Base-by-base conservation (phyloP, 2,797 vertebrate species). In the Gymnothorax javanicus region DNA sequence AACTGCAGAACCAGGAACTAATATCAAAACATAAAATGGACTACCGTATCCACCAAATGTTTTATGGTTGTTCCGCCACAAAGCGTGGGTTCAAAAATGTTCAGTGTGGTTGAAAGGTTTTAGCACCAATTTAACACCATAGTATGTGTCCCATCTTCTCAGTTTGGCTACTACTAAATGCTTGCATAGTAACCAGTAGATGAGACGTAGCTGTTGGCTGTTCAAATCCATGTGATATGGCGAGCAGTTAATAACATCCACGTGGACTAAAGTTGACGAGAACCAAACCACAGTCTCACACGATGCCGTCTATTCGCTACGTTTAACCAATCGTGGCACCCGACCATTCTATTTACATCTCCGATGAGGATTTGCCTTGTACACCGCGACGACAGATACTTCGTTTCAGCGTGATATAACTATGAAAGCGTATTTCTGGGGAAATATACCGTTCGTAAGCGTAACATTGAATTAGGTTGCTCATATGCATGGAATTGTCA, bases 241-340 rank as follows among this genome's bases (percentile, higher is more conserved):
- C 11, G 58, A 33, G 59, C 33, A 83, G 81, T 73, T 33, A 58
- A 33, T 50, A 50, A 62, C 57, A 57, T 86, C 85, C 87, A 88
- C 87, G 87, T 88, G 85, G 82, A 75, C 33, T 83, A 85, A 33
- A 84, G 62, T 6, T 64, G 23, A 6, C 2, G 12, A 60, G 59
- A 60, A 6, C 0, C 23, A 64, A 64, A 6, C 60, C 60, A 20
- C 60, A 83, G 12, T 50, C 81, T 77, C 77, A 77, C 87, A 85
- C 52, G 64, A n/a, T 2, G 17, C 43, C 3, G 17, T 20, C 3
- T n/a, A 25, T 52, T 54, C 12, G n/a, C 33, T 69, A 57, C 69
- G 69, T 60, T 43, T 71, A 75, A 77, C 85, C 85, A 86, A 79
- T 81, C 77, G 52, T 43, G 17, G 17, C 6, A 25, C 7, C 33